Evolutionary conservation across 2,113 vertebrate genomes (phyloP).

Genomic region (Callorhinus ursinus): DNA sequence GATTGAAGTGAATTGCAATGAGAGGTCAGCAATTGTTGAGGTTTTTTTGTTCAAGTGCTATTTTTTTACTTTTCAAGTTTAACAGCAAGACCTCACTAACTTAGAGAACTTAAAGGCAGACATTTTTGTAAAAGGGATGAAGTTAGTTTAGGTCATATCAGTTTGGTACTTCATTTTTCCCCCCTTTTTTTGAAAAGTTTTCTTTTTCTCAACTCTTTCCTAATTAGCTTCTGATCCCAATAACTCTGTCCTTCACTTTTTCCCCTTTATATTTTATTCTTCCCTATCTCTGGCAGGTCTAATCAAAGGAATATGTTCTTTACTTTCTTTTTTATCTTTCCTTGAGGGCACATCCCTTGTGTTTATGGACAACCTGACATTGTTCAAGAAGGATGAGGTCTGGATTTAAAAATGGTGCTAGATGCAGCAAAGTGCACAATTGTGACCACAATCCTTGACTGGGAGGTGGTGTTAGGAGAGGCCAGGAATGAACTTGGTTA

Average conservation of each 20-base stretch:
- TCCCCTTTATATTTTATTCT: not conserved
- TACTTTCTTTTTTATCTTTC: not conserved
- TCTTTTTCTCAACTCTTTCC: not conserved
- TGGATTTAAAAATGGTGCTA: not conserved
- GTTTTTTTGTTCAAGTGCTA: not conserved
- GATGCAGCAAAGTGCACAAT: not conserved
- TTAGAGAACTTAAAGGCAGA: not conserved
- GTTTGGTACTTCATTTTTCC: conserved; percentile 12
- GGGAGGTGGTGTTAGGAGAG: not conserved
- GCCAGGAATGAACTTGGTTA: not conserved
- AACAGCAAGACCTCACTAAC: conserved; percentile 10
- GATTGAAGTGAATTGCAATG: conserved; percentile 12
- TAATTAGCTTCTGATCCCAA: not conserved
- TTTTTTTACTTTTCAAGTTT: not conserved
- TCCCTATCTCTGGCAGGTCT: not conserved
- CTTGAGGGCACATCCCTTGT: not conserved
- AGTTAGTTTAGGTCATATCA: not conserved
- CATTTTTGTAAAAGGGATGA: not conserved
- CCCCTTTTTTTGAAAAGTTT: not conserved
- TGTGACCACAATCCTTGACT: not conserved
- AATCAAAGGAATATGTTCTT: not conserved
- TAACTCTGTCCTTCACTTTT: not conserved
- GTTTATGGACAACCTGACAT: not conserved
- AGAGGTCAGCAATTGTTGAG: not conserved
- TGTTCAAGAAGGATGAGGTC: not conserved